phyloP scores from a whole-genome alignment of 2,113 vertebrate genomes.

The Origma solitaria region DNA sequence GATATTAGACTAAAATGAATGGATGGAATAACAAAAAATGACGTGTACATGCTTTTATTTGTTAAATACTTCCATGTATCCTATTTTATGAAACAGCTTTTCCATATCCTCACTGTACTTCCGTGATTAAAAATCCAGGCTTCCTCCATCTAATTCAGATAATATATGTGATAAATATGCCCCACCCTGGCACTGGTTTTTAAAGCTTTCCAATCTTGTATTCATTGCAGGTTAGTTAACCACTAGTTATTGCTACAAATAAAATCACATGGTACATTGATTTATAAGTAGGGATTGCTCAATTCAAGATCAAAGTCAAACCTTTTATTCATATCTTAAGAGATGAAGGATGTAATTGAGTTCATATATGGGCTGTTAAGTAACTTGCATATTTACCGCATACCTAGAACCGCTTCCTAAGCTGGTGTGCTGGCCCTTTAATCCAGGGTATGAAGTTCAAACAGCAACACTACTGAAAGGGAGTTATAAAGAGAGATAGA shows the following conservation, averaged over 20 bases:
- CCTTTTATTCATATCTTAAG: slow-evolving; percentile 57
- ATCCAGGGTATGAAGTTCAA: slow-evolving; percentile 55
- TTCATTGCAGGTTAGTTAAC: slow-evolving; percentile 19
- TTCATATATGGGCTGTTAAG: slow-evolving; percentile 60
- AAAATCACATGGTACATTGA: slow-evolving; percentile 38
- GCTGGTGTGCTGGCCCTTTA: slow-evolving; percentile 6
- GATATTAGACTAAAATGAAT: background rate
- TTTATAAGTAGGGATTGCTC: slow-evolving; percentile 56
- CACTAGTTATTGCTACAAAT: slow-evolving; percentile 44
- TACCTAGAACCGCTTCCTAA: slow-evolving; percentile 52
- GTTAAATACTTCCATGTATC: background rate
- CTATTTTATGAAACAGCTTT: background rate
- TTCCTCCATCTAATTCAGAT: background rate
- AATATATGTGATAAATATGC: slow-evolving; percentile 20
- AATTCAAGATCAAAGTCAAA: slow-evolving; percentile 67
- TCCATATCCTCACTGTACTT: background rate
- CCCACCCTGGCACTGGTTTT: background rate
- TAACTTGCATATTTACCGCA: slow-evolving; percentile 52
- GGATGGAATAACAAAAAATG: background rate
- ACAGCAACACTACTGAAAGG: slow-evolving; percentile 31
- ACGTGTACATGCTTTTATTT: background rate
- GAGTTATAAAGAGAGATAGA: slow-evolving; percentile 40
- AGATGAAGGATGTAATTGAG: slow-evolving; percentile 61
- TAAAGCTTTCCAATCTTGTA: slow-evolving; percentile 15
- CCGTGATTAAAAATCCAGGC: background rate